Conservation (phyloP, 2,888 invertebrate species). For the Megastigmus dorsalis region DNA sequence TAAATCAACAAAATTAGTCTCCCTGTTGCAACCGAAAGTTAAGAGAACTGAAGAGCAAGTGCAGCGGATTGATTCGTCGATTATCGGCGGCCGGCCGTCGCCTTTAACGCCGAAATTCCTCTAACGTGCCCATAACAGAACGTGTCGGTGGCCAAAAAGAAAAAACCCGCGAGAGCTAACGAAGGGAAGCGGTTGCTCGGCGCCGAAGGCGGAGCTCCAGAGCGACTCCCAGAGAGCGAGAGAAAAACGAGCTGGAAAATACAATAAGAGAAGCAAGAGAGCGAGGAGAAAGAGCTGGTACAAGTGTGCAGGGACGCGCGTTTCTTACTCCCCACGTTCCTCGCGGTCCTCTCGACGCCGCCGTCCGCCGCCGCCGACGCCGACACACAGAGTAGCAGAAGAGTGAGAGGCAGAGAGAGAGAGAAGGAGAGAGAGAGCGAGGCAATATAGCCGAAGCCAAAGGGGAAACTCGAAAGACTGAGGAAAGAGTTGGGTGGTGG, state of each 20-base stretch:
- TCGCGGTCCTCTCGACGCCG: no score
- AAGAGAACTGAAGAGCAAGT: no score
- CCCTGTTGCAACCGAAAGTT: no score
- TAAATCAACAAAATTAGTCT: no score
- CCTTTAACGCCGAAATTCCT: no score
- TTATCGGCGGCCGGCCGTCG: no score
- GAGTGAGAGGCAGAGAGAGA: neutral
- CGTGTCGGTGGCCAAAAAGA: no score
- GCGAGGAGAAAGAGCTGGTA: conserved; percentile 50
- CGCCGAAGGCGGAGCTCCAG: conserved; percentile 67
- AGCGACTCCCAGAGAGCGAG: neutral
- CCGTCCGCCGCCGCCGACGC: no score
- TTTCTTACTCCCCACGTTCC: conserved; percentile 1
- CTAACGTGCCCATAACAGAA: no score
- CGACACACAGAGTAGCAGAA: neutral
- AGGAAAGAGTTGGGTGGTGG: conserved; percentile 11
- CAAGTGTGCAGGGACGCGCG: neutral
- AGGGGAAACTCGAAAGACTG: conserved; percentile 41
- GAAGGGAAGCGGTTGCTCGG: conserved; percentile 62
- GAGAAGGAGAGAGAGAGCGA: conserved; percentile 56
- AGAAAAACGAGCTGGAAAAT: no score
- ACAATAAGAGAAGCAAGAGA: conserved; percentile 52
- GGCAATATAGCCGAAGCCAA: conserved; percentile 39
- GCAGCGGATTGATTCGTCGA: no score
- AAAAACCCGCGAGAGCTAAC: conserved; percentile 26